A percentile compares a stretch with the other conserved stretches of the same genome.
These are phyloP conservation scores for Chionoecetes opilio DNA, from an alignment of 1,140 invertebrate species.

Conservation along the genomic window DNA sequence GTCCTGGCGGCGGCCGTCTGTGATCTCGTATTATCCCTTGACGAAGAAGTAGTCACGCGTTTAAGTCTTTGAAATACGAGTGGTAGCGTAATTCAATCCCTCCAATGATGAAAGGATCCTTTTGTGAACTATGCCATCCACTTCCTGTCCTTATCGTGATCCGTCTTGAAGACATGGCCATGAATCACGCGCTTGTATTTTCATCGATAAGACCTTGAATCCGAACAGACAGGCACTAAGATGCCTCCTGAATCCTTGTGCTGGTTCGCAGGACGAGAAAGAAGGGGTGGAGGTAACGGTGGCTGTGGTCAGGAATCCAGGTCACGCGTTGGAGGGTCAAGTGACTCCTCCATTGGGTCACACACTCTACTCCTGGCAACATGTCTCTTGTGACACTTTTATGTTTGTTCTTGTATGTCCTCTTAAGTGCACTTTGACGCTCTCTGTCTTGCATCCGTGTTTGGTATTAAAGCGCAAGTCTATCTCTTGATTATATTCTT, in stretches of 20 bases:
- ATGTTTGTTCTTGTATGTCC: neutral
- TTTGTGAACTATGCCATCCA: neutral
- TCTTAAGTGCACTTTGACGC: neutral
- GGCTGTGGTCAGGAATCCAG: neutral
- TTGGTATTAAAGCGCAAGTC: neutral
- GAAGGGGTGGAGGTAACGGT: neutral
- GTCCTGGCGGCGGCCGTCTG: neutral
- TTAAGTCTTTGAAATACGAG: neutral
- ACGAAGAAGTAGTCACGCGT: slow-evolving; percentile 5
- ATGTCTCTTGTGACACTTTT: neutral
- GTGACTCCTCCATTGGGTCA: neutral
- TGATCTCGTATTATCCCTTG: neutral
- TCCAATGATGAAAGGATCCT: neutral
- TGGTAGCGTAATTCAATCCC: neutral
- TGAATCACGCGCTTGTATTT: neutral
- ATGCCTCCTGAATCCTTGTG: neutral
- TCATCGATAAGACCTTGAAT: neutral
- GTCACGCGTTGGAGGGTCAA: neutral
- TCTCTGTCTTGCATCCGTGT: neutral
- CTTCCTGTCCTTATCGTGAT: neutral
- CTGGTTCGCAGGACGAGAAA: neutral
- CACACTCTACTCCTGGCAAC: neutral
- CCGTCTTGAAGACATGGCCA: neutral
- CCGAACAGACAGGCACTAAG: neutral
- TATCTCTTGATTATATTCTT: too few species aligned